These are phyloP conservation scores for Synanceia verrucosa DNA, from an alignment of 2,797 vertebrate species.

Conservation along the genomic window DNA sequence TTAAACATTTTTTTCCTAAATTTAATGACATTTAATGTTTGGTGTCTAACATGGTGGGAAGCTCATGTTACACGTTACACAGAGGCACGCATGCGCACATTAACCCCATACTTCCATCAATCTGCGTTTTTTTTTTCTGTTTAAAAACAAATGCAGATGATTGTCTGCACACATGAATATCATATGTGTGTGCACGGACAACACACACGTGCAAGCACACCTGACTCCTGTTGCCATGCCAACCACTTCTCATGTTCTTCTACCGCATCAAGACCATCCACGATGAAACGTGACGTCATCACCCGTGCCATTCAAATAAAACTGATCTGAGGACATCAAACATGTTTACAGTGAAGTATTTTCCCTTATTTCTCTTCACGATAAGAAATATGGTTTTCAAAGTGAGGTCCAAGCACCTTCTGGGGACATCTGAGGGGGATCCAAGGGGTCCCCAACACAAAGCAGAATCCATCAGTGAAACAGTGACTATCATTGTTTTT, in stretches of 20 bases:
- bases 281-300: constrained; percentile 26
- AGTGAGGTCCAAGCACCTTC: too few relatives aligned
- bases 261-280: constrained; percentile 14
- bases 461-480: too few relatives aligned
- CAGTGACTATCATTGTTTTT: too few relatives aligned
- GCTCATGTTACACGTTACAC: not conserved
- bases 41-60: not conserved
- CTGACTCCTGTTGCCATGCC: constrained; percentile 77
- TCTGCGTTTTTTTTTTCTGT: not conserved
- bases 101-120: not conserved
- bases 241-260: constrained; percentile 49
- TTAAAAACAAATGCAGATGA: not conserved
- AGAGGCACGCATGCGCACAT: constrained; percentile 13
- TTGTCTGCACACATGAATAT: constrained; percentile 2
- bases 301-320: not conserved
- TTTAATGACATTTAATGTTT: not conserved
- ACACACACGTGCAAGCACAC: constrained; percentile 54
- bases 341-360: too few relatives aligned
- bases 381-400: too few relatives aligned
- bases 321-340: not conserved
- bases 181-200: constrained; percentile 8
- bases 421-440: too few relatives aligned
- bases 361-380: too few relatives aligned
- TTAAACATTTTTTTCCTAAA: not conserved
- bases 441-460: too few relatives aligned